A percentile compares a stretch with the other conserved stretches of the same genome.
phyloP scores from a whole-genome alignment of 2,888 invertebrate species.

The Biston betularia region DNA sequence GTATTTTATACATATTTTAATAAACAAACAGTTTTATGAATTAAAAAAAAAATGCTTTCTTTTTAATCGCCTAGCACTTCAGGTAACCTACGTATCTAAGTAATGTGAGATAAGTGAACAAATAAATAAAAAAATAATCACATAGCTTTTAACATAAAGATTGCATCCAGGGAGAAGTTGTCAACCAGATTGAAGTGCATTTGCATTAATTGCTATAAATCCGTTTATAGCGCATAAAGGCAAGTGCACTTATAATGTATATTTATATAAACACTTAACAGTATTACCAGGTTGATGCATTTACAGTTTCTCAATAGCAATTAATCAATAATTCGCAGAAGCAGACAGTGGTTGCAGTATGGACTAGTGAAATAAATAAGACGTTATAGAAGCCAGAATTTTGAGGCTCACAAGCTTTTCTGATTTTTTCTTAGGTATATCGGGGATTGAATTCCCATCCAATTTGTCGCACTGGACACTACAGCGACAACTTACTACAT shows the following conservation, averaged over 20 bases:
- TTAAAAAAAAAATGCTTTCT: no score
- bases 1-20: no score
- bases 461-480: no score
- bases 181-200: constrained; percentile 30
- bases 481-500: no score
- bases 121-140: constrained; percentile 11
- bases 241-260: constrained; percentile 42
- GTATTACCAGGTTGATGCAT: constrained; percentile 40
- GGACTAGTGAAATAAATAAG: neutral
- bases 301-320: constrained; percentile 37
- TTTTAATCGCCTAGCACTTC: no score
- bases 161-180: constrained; percentile 20
- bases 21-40: no score
- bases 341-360: constrained; percentile 15
- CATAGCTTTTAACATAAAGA: constrained; percentile 16
- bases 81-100: neutral
- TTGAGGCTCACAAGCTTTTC: neutral
- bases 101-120: neutral
- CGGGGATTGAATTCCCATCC: no score
- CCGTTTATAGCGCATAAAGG: constrained; percentile 29
- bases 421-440: no score
- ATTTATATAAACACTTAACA: constrained; percentile 58
- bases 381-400: neutral
- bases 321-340: constrained; percentile 54
- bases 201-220: constrained; percentile 32